Percentiles rank a stretch among this genome's conserved stretches.
Evolutionary conservation across 2,113 vertebrate species (phyloP).

Genomic region (Oryzias melastigma): DNA sequence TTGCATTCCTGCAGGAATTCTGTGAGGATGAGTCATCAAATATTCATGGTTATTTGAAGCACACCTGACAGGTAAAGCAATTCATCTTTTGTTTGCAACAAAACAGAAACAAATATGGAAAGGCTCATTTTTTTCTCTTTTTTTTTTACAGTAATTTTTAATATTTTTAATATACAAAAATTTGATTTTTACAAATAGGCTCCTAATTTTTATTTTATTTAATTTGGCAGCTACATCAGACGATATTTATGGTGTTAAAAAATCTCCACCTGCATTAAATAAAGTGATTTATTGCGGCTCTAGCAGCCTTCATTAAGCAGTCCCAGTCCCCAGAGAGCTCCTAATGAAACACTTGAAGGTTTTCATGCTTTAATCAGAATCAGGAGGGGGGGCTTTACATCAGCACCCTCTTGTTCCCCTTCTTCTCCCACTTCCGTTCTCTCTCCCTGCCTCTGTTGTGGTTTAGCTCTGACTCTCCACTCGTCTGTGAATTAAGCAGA

Average conservation of each 20-base stretch:
- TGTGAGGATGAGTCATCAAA: too few species aligned
- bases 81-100: too few species aligned
- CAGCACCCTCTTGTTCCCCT: not conserved
- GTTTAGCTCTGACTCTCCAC: conserved; percentile 23
- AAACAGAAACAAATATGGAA: too few species aligned
- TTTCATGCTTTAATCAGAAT: conserved; percentile 16
- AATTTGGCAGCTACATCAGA: not conserved
- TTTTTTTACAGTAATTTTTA: not conserved
- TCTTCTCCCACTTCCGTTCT: conserved; percentile 7
- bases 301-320: conserved; percentile 3
- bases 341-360: conserved; percentile 9
- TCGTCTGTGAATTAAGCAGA: conserved; percentile 71
- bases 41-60: too few species aligned
- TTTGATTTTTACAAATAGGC: not conserved
- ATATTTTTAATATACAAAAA: not conserved
- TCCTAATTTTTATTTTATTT: not conserved
- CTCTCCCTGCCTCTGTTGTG: conserved; percentile 44
- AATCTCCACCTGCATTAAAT: not conserved
- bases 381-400: conserved; percentile 7
- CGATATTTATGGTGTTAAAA: not conserved
- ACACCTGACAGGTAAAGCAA: too few species aligned
- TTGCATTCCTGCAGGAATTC: too few species aligned
- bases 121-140: too few species aligned
- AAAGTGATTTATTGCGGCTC: conserved; percentile 3
- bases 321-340: not conserved